Evolutionary conservation across 1,140 invertebrate genomes (phyloP), one percentile per base, ranked within the genome.

Genomic region (Anoplolepis gracilipes): DNA sequence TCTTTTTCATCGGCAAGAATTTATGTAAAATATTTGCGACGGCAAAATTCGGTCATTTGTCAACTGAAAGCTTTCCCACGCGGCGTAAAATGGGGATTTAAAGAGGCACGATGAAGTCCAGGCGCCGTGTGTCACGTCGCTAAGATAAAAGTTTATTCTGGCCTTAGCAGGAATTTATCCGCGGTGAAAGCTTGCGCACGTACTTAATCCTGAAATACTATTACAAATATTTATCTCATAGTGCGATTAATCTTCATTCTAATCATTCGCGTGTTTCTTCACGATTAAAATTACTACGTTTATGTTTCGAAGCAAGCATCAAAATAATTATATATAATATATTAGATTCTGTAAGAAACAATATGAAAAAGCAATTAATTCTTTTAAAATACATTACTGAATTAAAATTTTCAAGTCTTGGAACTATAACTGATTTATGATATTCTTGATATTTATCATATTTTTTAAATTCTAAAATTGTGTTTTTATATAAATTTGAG

Each of bases 121-220:
- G 13, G n/a, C 39, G 42, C 8, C 5, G 2, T 55, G 25, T 69
- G 49, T 36, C 49, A 82, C 13, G 39, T 39, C 19, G 25, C 1
- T 28, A n/a, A 81, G 64, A 81, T 46, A 82, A 46, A 82, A 61
- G 53, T 82, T 82, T 72, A 82, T 82, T 82, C 36, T 36, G 19
- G 13, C 13, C 4, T 72, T 82, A 72, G 25, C 25, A 5, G n/a
- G 3, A 72, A 72, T 72, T 82, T 72, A 82, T 73, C 10, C 1
- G 36, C 4, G 16, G 53, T 57, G 36, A 70, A 7, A 81, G 33
- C 33, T n/a, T 55, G 3, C 7, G 11, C 11, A 19, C 36, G 10
- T 70, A 72, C 25, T 81, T 70, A 57, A 81, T 70, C 13, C 8
- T 70, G 36, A 79, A 57, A 19, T 79, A 70, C 69, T n/a, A n/a